Evolutionary conservation across 2,113 vertebrate species (phyloP).

Genomic region (Cephalopholis sonnerati): DNA sequence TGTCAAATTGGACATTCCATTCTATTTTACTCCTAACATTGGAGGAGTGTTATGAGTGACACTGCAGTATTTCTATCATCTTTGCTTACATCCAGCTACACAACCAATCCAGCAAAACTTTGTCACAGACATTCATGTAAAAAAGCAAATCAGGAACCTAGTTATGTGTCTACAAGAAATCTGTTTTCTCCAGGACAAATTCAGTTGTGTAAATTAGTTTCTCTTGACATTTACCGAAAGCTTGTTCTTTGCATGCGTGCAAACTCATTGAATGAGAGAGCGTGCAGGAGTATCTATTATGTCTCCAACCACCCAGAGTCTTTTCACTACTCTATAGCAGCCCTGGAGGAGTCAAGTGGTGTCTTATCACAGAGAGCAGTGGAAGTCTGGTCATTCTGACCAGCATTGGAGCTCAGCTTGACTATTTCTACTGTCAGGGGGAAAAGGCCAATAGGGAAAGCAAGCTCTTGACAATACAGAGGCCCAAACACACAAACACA

Average conservation of each 20-base stretch:
- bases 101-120: not conserved
- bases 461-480: slow-evolving; percentile 13
- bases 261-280: not conserved
- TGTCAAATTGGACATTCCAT: not conserved
- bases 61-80: not conserved
- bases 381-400: not conserved
- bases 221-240: not conserved
- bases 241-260: not conserved
- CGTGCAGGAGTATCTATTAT: not conserved
- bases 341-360: not conserved
- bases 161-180: not conserved
- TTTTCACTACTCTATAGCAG: not conserved
- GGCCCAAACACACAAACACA: not conserved
- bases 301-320: not conserved
- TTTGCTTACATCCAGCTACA: not conserved
- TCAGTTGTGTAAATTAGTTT: not conserved
- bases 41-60: too few species aligned
- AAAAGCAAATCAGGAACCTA: not conserved
- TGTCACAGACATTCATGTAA: not conserved
- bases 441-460: not conserved
- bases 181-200: not conserved
- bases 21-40: too few species aligned
- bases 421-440: slow-evolving; percentile 1
- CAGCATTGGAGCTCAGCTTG: not conserved
- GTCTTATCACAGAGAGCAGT: slow-evolving; percentile 25